Percentiles rank a stretch among this genome's conserved stretches.
phyloP scores from a whole-genome alignment of 1,140 invertebrate genomes.

The Nautilus pompilius region DNA sequence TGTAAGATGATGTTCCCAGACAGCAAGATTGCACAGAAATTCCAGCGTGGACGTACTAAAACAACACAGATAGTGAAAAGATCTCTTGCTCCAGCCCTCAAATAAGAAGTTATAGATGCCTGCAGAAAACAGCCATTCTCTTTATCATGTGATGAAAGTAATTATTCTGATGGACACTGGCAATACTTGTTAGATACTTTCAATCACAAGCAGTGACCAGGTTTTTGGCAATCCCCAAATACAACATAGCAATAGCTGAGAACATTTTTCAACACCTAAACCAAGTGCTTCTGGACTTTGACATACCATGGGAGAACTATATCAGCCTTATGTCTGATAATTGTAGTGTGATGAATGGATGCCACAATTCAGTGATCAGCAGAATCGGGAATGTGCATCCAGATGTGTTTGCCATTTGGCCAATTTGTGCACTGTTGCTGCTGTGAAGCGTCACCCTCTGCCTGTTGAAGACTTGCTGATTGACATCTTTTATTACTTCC shows the following conservation, averaged over 20 bases:
- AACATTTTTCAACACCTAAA: too few relatives aligned
- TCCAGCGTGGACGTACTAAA: conserved; percentile 7
- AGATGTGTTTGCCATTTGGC: conserved; percentile 15
- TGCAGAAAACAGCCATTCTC: too few relatives aligned
- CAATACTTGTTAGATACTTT: too few relatives aligned
- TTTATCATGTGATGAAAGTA: too few relatives aligned
- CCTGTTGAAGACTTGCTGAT: conserved; percentile 10
- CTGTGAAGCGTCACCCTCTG: conserved; percentile 8
- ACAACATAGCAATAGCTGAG: too few relatives aligned
- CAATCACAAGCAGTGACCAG: too few relatives aligned
- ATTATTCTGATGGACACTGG: too few relatives aligned
- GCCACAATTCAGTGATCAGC: conserved; percentile 16
- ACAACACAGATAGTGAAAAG: conserved; percentile 3
- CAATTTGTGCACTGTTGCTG: conserved; percentile 6
- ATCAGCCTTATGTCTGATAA: conserved; percentile 9
- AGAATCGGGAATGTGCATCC: conserved; percentile 12
- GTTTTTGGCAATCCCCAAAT: too few relatives aligned
- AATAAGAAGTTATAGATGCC: too few relatives aligned
- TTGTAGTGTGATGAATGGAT: conserved; percentile 13
- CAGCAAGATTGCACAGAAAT: conserved; percentile 12
- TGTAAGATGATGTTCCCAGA: conserved; percentile 16
- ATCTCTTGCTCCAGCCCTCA: conserved; percentile 3
- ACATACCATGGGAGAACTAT: conserved; percentile 3
- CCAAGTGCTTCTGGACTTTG: background rate
- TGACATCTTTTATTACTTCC: conserved; percentile 13